phyloP scores from a whole-genome alignment of 2,113 vertebrate species.

The Procapra przewalskii region DNA sequence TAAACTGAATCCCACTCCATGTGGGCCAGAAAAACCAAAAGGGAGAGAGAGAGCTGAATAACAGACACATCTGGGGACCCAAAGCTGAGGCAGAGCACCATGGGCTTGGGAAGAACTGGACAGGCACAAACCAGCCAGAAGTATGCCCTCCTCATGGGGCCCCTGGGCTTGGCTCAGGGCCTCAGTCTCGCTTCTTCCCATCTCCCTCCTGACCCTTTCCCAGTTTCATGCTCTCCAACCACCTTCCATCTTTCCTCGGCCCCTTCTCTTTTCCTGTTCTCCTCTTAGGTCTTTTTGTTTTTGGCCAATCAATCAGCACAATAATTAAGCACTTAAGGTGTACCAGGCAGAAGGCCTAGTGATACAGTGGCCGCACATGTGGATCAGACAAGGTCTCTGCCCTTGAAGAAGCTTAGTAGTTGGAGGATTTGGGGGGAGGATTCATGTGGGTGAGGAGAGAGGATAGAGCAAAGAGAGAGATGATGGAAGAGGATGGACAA shows the following conservation, averaged over 20 bases:
- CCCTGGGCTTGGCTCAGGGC: not conserved
- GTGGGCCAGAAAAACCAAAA: constrained; percentile 48
- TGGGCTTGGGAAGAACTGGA: not conserved
- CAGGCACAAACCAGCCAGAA: not conserved
- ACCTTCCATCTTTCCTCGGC: not conserved
- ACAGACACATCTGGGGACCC: constrained; percentile 23
- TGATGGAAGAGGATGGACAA: not conserved
- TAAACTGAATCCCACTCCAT: constrained; percentile 55
- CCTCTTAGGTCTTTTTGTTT: not conserved
- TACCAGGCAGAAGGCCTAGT: not conserved
- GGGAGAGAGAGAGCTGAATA: not conserved
- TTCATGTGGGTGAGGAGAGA: not conserved
- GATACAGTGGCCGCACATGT: not conserved
- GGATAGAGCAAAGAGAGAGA: not conserved
- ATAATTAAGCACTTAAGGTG: not conserved
- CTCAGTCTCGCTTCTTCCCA: not conserved
- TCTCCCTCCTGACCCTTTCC: not conserved
- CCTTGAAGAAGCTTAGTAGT: not conserved
- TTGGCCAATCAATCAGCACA: not conserved
- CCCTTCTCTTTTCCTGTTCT: not conserved
- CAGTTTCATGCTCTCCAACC: not conserved
- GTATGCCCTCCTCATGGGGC: not conserved
- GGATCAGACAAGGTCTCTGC: not conserved
- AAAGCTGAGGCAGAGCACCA: not conserved
- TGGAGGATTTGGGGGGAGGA: not conserved